Conservation (phyloP, 2,888 invertebrate species). For the Pristionchus fissidentatus region DNA sequence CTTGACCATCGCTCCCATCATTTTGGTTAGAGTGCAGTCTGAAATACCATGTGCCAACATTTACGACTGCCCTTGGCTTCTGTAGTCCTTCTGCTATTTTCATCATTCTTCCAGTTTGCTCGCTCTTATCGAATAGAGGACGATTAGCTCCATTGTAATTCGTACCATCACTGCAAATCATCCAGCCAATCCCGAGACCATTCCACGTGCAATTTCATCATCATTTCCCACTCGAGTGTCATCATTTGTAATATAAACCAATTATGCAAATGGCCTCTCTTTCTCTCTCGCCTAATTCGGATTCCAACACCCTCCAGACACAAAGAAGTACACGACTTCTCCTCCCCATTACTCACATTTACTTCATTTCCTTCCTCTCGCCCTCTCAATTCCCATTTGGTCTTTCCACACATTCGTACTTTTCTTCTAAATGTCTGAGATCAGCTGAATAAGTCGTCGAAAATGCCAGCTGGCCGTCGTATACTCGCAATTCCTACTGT, state of each 20-base stretch:
- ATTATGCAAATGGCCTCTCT: no score
- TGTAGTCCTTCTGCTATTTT: no score
- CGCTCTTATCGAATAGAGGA: no score
- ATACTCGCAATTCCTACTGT: not conserved
- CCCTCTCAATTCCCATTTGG: constrained; percentile 13
- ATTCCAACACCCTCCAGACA: not conserved
- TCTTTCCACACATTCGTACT: no score
- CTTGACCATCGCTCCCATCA: no score
- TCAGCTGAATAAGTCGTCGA: no score
- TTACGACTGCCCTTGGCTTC: no score
- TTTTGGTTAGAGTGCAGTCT: no score
- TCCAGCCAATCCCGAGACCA: not conserved
- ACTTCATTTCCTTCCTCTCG: not conserved
- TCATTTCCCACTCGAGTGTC: not conserved
- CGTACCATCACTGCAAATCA: not conserved
- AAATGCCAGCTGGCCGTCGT: not conserved
- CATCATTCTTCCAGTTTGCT: no score
- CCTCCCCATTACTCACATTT: not conserved
- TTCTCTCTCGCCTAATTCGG: not conserved
- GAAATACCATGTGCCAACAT: no score
- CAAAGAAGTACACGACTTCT: not conserved
- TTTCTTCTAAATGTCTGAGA: no score
- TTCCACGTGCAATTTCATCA: not conserved
- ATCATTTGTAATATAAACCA: not conserved
- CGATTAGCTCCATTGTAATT: no score